Base-by-base conservation (phyloP, 2,888 invertebrate genomes). In the Latrodectus hesperus region DNA sequence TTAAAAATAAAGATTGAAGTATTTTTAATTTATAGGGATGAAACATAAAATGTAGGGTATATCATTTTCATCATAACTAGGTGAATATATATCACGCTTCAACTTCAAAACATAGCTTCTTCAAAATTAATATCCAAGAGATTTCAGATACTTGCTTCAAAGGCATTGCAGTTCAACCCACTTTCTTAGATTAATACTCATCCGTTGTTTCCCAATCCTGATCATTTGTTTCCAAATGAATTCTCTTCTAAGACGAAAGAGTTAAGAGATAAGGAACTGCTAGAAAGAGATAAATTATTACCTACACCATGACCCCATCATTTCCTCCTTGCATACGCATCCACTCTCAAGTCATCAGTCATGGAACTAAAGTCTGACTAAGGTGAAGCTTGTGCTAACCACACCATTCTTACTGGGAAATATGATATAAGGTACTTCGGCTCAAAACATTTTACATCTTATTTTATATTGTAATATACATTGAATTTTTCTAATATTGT, bases 141-240 rank as follows among this genome's bases (percentile, higher is more conserved):
- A 3, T 38, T 38, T 1, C 38, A 38, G 38, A 38, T 38, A 3
- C 6, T 38, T 38, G 38, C 38, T 38, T 38, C 38, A 38, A 38
- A 38, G 2, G 38, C 38, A 38, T 38, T 3, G 2, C 38, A 38
- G 1, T 38, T 38, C 38, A 38, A 38, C 38, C 38, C 38, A 38
- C 38, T 38, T 38, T 38, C 38, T 38, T 38, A 38, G 38, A 38
- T 38, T 38, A 38, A 38, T 38, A 38, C 38, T 38, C 38, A 1
- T 38, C 38, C 38, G 38, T 38, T 38, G 38, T 38, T 38, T 38
- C 38, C n/a, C 60, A 16, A 60, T 60, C n/a, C 60, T 60, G 10
- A n/a, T 60, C 60, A 60, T 60, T 60, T 60, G 60, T 60, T n/a
- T 60, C n/a, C 60, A 12, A n/a, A 60, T n/a, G n/a, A 60, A 60